Evolutionary conservation across 2,113 vertebrate species (phyloP).

Genomic region (Galeopterus variegatus): DNA sequence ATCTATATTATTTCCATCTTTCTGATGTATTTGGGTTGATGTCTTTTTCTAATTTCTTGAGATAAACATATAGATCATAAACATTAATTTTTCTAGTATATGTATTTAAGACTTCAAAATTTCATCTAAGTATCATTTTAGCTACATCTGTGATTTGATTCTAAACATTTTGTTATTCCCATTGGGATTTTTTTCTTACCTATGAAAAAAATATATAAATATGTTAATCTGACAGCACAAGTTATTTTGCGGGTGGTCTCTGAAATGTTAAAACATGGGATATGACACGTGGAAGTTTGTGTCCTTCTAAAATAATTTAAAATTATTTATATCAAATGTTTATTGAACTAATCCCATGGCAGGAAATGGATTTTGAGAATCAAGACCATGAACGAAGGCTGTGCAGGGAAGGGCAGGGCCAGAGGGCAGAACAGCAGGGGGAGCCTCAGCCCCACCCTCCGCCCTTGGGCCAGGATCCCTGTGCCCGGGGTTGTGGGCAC

Average conservation of each 20-base stretch:
- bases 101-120: background rate
- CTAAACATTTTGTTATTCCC: background rate
- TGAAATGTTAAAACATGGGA: background rate
- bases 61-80: background rate
- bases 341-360: too few species aligned
- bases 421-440: background rate
- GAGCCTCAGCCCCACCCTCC: too few species aligned
- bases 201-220: background rate
- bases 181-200: background rate
- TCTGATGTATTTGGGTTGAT: background rate
- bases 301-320: background rate
- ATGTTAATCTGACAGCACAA: background rate
- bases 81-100: conserved; percentile 7
- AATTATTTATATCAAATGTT: background rate
- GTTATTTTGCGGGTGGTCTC: background rate
- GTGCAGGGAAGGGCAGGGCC: background rate
- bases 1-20: background rate
- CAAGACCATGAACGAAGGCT: background rate
- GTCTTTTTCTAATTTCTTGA: conserved; percentile 36
- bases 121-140: background rate
- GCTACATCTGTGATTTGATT: conserved; percentile 1
- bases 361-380: background rate
- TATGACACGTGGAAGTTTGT: background rate
- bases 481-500: background rate
- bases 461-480: background rate